Base-by-base conservation (phyloP, 37 sponge, comb jelly and placozoan genomes). In the Spongia lamella region DNA sequence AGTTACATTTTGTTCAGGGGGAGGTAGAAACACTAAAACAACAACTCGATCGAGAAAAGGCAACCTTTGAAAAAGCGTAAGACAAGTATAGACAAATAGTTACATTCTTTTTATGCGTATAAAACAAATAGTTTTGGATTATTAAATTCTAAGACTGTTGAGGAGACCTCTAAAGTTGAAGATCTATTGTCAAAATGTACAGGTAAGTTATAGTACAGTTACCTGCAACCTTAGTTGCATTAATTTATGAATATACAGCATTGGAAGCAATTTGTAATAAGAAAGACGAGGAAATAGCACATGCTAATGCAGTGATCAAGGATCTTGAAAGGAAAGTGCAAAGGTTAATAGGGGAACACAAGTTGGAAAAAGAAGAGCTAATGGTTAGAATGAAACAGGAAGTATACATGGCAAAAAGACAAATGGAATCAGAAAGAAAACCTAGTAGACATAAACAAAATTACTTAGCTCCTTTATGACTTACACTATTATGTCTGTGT, bases 21-120 rank as follows among this genome's bases (percentile, higher is more conserved):
- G 88, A 91, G 32, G 61, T 67, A 25, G 32, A 67, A 25, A 53
- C 83, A 0, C 22, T 87, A 16, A 57, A 20, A 19, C 82, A 77
- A 32, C 92, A 91, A 36, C 84, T 91, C 21, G 54, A 78, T 26
- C 68, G 76, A 56, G 92, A 91, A 49, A 82, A 91, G 77, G 40
- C 68, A 21, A 87, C 92, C 31, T 91, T 91, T 66, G 84, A 91
- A 38, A 75, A 83, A 6, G 92, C 92, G 92, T 91, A 36, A 83
- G 84, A 29, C 39, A 21, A 50, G 1, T 1, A 63, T 3, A 24
- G 32, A 63, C 3, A 57, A 24, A 22, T 35, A 50, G n/a, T 19
- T 60, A n/a, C 25, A 22, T 20, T 16, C 16, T 50, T 31, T 34
- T 35, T 14, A 25, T 40, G 76, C 19, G 0, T 17, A 20, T 29